Conservation (phyloP, 1,140 invertebrate species). For the Pygmarrhopalites habei region DNA sequence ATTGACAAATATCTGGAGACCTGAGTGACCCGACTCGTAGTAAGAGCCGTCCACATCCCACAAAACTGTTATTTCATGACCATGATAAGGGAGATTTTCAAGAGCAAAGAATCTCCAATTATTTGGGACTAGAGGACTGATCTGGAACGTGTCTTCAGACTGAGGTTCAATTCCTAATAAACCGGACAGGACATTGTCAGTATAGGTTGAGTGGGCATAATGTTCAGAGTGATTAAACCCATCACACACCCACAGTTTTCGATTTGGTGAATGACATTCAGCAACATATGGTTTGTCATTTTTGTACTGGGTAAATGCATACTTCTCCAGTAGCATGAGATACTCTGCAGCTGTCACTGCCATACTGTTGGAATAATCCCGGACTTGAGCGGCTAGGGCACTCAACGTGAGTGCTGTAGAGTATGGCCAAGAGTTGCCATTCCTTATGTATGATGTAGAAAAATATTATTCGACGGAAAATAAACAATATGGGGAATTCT, state of each 20-base stretch:
- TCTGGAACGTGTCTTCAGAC: constrained; percentile 7
- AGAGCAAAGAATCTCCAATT: constrained; percentile 19
- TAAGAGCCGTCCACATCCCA: constrained; percentile 21
- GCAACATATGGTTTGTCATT: constrained; percentile 34
- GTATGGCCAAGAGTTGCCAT: constrained; percentile 37
- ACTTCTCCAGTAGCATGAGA: constrained; percentile 20
- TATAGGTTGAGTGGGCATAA: constrained; percentile 27
- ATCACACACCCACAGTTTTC: constrained; percentile 33
- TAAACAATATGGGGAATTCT: constrained; percentile 8
- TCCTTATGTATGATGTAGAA: too few species aligned
- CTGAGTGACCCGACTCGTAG: constrained; percentile 9
- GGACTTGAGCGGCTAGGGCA: constrained; percentile 22
- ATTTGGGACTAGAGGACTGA: constrained; percentile 15
- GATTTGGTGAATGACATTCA: constrained; percentile 30
- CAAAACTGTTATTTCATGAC: constrained; percentile 22
- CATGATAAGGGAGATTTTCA: constrained; percentile 24
- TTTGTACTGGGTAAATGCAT: constrained; percentile 33
- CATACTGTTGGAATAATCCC: constrained; percentile 16
- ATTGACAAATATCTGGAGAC: constrained; percentile 18
- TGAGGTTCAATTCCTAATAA: not conserved
- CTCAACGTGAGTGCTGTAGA: constrained; percentile 23
- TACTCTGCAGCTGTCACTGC: constrained; percentile 10
- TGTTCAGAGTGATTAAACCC: constrained; percentile 22
- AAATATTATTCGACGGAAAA: too few species aligned
- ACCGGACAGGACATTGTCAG: not conserved